Conservation (phyloP, 2,888 invertebrate species). For the Heliconius hortense region DNA sequence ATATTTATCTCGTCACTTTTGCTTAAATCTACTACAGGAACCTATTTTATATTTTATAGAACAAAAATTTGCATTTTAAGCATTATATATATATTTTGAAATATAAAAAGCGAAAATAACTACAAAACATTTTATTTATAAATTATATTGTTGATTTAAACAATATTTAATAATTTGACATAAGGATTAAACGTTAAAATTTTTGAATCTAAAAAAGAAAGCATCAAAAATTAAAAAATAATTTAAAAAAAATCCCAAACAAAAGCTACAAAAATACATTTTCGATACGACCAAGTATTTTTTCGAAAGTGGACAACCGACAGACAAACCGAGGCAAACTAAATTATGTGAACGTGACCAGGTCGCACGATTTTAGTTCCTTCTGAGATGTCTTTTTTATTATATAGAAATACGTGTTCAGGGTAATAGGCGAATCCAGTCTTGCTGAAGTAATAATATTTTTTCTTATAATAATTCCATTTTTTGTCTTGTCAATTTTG, state of each 20-base stretch:
- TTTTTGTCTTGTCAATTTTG: slow-evolving; percentile 3
- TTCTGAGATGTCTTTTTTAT: slow-evolving; percentile 44
- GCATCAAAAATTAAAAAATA: background rate
- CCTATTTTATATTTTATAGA: background rate
- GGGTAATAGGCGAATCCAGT: slow-evolving; percentile 34
- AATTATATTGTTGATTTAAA: too few species aligned
- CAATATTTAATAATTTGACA: too few species aligned
- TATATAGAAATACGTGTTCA: slow-evolving; percentile 38
- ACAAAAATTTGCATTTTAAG: background rate
- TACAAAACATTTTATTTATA: too few species aligned
- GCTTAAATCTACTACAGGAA: background rate
- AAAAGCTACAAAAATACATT: slow-evolving; percentile 40
- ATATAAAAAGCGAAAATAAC: too few species aligned
- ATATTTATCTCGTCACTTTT: background rate
- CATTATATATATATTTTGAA: background rate
- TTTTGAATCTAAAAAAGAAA: background rate
- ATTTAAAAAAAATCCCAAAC: background rate
- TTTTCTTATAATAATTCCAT: slow-evolving; percentile 24
- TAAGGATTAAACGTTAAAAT: too few species aligned
- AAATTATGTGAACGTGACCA: slow-evolving; percentile 51
- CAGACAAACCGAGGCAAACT: slow-evolving; percentile 47
- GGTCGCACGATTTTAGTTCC: slow-evolving; percentile 46
- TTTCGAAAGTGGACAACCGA: slow-evolving; percentile 49
- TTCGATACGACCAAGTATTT: slow-evolving; percentile 43
- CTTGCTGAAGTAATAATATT: slow-evolving; percentile 14